Base-by-base conservation (phyloP, 2,797 vertebrate genomes). In the Discoglossus pictus region DNA sequence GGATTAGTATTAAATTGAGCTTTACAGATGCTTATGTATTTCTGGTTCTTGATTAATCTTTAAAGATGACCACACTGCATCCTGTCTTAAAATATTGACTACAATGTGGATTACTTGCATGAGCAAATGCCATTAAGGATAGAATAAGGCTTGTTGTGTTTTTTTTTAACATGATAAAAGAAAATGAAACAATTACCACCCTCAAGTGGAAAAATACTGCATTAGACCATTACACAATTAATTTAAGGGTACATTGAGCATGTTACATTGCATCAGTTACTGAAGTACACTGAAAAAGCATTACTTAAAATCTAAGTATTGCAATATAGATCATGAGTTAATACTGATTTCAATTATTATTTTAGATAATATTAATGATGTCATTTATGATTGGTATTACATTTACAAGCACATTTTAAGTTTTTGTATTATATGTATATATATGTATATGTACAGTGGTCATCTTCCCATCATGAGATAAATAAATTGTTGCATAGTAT, bases 41-140 rank as follows among this genome's bases (percentile, higher is more conserved):
- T 72, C 53, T 50, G 68, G 67, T 31, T 77, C 68, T 78, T 74
- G 60, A 74, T 79, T 80, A 79, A 81, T 82, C 69, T 79, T 74
- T 73, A 61, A 76, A 76, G 68, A 82, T 72, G 73, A 84, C 72
- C 68, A 78, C 63, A 55, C 73, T 76, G 77, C 73, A 79, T 76
- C 73, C 76, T 79, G 68, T 70, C 74, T 78, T 73, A 39, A 62
- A 61, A 62, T 70, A 70, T 56, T 43, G 55, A 15, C 15, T 39
- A 2, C 24, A 48, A 46, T 36, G 38, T 69, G 54, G 59, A 63
- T 56, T 56, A 55, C 24, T 70, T 17, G 55, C 15, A 7, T 34
- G 67, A 42, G 50, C 43, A 31, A 48, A 55, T 62, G 50, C 27
- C 15, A 46, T 61, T 50, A 16, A 34, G 68, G 65, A 58, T 42